Percentiles rank a stretch among this genome's conserved stretches.
Conservation (phyloP, 1,140 invertebrate species). For the Heterodera schachtii region DNA sequence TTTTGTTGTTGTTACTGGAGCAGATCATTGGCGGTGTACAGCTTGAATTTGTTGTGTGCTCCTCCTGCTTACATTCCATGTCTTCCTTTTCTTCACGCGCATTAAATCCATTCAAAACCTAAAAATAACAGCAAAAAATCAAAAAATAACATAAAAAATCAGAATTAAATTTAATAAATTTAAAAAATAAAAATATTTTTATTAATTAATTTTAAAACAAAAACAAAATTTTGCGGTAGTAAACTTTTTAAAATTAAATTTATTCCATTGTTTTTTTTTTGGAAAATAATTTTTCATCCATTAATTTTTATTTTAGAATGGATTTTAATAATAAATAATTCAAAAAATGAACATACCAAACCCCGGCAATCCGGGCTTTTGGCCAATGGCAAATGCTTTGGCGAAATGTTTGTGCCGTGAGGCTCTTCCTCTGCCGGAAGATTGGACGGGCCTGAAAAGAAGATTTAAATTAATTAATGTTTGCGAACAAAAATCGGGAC, state of each 20-base stretch:
- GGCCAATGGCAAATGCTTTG: slow-evolving; percentile 32
- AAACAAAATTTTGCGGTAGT: too few relatives aligned
- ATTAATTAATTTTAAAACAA: too few relatives aligned
- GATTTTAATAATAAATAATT: too few relatives aligned
- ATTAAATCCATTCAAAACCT: slow-evolving; percentile 5
- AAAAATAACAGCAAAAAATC: background rate
- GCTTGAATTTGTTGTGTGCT: background rate
- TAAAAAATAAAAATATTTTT: too few relatives aligned
- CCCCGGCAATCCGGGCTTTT: slow-evolving; percentile 39
- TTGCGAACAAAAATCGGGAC: too few relatives aligned
- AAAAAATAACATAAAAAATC: background rate
- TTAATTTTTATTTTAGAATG: too few relatives aligned
- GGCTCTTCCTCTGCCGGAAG: background rate
- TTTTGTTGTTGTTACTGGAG: background rate
- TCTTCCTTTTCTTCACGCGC: background rate
- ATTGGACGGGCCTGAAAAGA: background rate
- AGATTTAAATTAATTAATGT: too few relatives aligned
- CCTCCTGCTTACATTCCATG: background rate
- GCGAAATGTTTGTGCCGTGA: background rate
- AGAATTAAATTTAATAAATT: slow-evolving; percentile 8
- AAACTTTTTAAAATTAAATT: too few relatives aligned
- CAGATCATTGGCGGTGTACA: background rate
- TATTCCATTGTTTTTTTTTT: too few relatives aligned
- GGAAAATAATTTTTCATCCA: too few relatives aligned
- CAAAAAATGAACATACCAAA: slow-evolving; percentile 22